A percentile compares a stretch with the other conserved stretches of the same genome.
Evolutionary conservation across 2,888 invertebrate genomes (phyloP).

Genomic region (Perizoma affinitatum): DNA sequence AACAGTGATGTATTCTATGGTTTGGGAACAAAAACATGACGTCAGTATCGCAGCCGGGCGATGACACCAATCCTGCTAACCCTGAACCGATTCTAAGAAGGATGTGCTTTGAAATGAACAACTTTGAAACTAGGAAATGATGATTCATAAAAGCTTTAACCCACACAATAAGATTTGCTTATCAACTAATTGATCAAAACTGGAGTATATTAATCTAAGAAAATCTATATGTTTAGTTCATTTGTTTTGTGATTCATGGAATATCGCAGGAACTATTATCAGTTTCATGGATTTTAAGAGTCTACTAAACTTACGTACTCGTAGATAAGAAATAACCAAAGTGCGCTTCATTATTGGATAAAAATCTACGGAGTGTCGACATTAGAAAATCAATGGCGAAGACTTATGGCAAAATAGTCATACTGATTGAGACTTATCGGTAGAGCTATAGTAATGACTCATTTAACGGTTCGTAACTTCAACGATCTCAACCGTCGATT

Average conservation of each 20-base stretch:
- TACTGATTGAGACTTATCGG: too few relatives aligned
- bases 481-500: too few relatives aligned
- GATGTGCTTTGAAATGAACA: slow-evolving; percentile 18
- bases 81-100: slow-evolving; percentile 40
- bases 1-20: slow-evolving; percentile 6
- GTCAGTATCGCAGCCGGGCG: slow-evolving; percentile 34
- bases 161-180: slow-evolving; percentile 24
- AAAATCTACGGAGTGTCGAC: too few relatives aligned
- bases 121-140: slow-evolving; percentile 25
- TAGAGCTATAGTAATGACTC: too few relatives aligned
- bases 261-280: too few relatives aligned
- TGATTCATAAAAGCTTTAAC: slow-evolving; percentile 34
- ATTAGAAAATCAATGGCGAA: too few relatives aligned
- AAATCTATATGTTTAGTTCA: slow-evolving; percentile 1
- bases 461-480: too few relatives aligned
- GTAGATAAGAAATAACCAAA: too few relatives aligned
- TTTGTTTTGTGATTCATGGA: not conserved
- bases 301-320: too few relatives aligned
- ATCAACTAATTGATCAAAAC: slow-evolving; percentile 30
- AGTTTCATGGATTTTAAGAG: too few relatives aligned
- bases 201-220: slow-evolving; percentile 8
- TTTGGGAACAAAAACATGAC: slow-evolving; percentile 33
- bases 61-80: slow-evolving; percentile 36
- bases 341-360: too few relatives aligned
- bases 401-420: too few relatives aligned